These are phyloP conservation scores for Zaprionus lineosus DNA, from an alignment of 2,888 invertebrate genomes.

Conservation along the genomic window DNA sequence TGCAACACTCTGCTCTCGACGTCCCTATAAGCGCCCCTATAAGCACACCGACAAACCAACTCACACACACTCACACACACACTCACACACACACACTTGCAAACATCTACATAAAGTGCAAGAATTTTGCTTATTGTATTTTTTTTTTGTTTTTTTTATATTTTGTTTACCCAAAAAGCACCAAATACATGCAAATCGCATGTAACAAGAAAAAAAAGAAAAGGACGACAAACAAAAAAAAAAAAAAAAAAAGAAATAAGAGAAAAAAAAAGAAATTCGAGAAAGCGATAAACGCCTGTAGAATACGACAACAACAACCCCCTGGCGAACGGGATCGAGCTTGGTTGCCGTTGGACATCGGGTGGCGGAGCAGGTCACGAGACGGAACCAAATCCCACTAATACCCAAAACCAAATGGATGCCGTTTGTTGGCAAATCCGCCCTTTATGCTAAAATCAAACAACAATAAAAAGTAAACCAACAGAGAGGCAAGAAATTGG, in stretches of 20 bases:
- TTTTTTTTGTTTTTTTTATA: too few species aligned
- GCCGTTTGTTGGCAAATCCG: constrained; percentile 72
- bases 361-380: constrained; percentile 4
- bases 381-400: constrained; percentile 60
- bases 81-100: constrained; percentile 10
- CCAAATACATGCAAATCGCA: constrained; percentile 70
- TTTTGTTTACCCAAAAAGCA: constrained; percentile 40
- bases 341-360: too few species aligned
- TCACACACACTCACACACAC: constrained; percentile 6
- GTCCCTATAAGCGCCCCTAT: too few species aligned
- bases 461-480: constrained; percentile 67
- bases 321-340: too few species aligned
- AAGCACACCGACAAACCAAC: not conserved
- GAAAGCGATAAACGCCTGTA: constrained; percentile 68
- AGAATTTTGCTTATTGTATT: constrained; percentile 51
- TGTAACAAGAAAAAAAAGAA: constrained; percentile 9
- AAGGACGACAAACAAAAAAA: not conserved
- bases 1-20: constrained; percentile 45
- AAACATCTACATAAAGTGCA: constrained; percentile 49
- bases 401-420: constrained; percentile 67
- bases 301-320: constrained; percentile 35
- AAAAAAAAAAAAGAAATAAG: constrained; percentile 1
- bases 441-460: constrained; percentile 72
- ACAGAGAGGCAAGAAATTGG: constrained; percentile 57
- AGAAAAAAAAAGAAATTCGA: constrained; percentile 36